Conservation (phyloP, 30 jellyfish, hydroid and myxozoan species). For the Nemopilema nomurai region DNA sequence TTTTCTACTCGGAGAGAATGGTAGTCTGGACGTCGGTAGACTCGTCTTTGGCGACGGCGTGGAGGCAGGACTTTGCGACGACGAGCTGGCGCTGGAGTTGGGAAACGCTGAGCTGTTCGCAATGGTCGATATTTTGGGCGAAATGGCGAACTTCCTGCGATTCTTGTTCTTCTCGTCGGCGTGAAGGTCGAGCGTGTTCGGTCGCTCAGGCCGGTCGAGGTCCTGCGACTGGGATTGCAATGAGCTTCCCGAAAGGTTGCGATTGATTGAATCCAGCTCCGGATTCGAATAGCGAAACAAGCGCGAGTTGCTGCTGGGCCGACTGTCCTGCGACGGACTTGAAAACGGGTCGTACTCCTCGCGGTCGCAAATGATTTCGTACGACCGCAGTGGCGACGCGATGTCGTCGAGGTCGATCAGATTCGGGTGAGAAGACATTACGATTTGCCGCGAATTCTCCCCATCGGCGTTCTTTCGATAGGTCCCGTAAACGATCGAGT, state of each 20-base stretch:
- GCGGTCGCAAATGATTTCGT: conserved; percentile 61
- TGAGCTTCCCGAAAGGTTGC: conserved; percentile 48
- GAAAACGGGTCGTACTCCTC: conserved; percentile 75
- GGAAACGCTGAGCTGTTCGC: conserved; percentile 80
- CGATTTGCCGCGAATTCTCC: conserved; percentile 27
- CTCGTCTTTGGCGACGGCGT: conserved; percentile 94
- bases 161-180: conserved; percentile 46
- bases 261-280: conserved; percentile 56
- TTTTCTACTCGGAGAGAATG: conserved; percentile 20
- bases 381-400: conserved; percentile 62
- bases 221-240: conserved; percentile 48
- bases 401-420: conserved; percentile 67
- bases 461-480: conserved; percentile 58
- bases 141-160: conserved; percentile 26
- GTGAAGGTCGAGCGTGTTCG: conserved; percentile 77
- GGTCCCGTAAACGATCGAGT: conserved; percentile 82
- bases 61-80: conserved; percentile 97
- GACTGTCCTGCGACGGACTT: conserved; percentile 69
- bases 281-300: conserved; percentile 64
- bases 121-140: conserved; percentile 47
- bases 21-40: conserved; percentile 35
- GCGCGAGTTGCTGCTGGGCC: conserved; percentile 23
- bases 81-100: conserved; percentile 85
- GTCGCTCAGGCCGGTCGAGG: conserved; percentile 71
- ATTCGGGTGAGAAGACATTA: conserved; percentile 69